phyloP scores from a whole-genome alignment of 2,888 invertebrate genomes.

The Crepidodera aurea region DNA sequence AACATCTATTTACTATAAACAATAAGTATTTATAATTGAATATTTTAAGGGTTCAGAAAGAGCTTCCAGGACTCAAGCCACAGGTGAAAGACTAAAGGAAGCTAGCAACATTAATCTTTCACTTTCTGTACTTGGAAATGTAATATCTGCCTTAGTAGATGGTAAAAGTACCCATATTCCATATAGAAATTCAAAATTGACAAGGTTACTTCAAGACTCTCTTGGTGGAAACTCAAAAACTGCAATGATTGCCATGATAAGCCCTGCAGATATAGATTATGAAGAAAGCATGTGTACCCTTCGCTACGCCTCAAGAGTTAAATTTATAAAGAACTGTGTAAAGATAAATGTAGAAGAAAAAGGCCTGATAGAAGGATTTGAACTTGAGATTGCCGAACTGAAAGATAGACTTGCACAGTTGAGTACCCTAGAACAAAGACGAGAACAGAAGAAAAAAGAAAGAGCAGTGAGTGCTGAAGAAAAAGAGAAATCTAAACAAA shows the following conservation, averaged over 20 bases:
- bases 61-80: slow-evolving; percentile 95
- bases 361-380: slow-evolving; percentile 93
- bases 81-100: slow-evolving; percentile 91
- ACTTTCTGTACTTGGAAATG: slow-evolving; percentile 95
- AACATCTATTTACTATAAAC: background rate
- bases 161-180: slow-evolving; percentile 97
- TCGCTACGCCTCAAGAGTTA: slow-evolving; percentile 96
- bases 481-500: slow-evolving; percentile 55
- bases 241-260: slow-evolving; percentile 95
- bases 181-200: slow-evolving; percentile 97
- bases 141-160: slow-evolving; percentile 97
- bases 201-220: slow-evolving; percentile 93
- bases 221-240: slow-evolving; percentile 96
- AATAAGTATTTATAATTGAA: background rate
- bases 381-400: slow-evolving; percentile 94
- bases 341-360: slow-evolving; percentile 98
- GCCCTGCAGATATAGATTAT: slow-evolving; percentile 96
- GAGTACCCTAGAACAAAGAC: slow-evolving; percentile 53
- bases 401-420: slow-evolving; percentile 61
- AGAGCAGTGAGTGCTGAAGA: slow-evolving; percentile 40
- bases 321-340: slow-evolving; percentile 96
- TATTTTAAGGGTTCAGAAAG: slow-evolving; percentile 88
- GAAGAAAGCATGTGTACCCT: slow-evolving; percentile 97
- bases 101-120: slow-evolving; percentile 98
- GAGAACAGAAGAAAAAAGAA: slow-evolving; percentile 46